These are phyloP conservation scores for Tylochromis polylepis DNA, from an alignment of 2,113 vertebrate species.

Conservation along the genomic window DNA sequence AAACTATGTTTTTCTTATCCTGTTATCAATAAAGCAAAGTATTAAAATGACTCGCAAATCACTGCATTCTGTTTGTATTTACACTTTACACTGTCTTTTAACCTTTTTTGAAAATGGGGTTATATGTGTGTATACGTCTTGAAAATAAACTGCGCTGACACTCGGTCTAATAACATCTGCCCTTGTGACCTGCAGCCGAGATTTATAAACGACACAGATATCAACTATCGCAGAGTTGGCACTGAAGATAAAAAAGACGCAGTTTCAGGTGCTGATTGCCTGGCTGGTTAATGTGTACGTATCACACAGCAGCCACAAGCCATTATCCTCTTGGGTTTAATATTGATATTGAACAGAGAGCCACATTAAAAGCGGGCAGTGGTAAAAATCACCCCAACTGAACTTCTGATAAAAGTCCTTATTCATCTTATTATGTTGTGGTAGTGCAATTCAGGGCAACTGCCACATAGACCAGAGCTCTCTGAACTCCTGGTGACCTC, in stretches of 20 bases:
- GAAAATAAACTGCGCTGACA: background rate
- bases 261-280: background rate
- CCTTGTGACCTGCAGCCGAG: background rate
- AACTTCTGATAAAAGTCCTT: constrained; percentile 40
- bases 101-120: background rate
- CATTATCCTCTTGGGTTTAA: constrained; percentile 18
- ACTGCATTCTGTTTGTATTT: background rate
- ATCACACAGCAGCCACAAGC: background rate
- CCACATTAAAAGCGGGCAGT: background rate
- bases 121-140: background rate
- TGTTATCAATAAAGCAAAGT: background rate
- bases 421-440: constrained; percentile 36
- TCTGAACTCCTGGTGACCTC: constrained; percentile 50
- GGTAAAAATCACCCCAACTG: constrained; percentile 9
- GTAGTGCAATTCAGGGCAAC: constrained; percentile 8
- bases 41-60: background rate
- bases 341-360: constrained; percentile 33
- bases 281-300: constrained; percentile 25
- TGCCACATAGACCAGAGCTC: constrained; percentile 27
- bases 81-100: background rate
- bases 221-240: background rate
- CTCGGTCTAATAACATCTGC: background rate
- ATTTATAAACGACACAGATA: background rate
- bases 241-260: background rate
- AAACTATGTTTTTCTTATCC: background rate